Conservation (phyloP, 2,113 vertebrate species). For the Phylloscopus whistleri region DNA sequence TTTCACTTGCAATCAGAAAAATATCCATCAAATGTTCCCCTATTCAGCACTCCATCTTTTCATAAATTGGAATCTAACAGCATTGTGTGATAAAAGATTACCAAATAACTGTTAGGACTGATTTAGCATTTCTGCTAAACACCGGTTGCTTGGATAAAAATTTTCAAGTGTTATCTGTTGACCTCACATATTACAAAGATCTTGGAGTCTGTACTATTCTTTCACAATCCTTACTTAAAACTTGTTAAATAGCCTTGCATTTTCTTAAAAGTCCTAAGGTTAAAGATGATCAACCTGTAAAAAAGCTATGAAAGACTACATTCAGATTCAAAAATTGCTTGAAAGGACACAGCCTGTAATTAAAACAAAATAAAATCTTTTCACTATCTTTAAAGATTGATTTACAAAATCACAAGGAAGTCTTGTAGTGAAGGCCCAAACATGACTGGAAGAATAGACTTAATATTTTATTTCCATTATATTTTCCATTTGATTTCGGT, state of each 20-base stretch:
- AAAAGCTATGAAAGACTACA: not conserved
- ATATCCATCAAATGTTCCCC: not conserved
- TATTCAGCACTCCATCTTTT: not conserved
- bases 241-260: not conserved
- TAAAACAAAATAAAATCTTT: not conserved
- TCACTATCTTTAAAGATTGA: not conserved
- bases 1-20: not conserved
- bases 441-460: not conserved
- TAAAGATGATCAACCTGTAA: not conserved
- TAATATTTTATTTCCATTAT: not conserved
- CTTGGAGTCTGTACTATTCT: not conserved
- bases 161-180: not conserved
- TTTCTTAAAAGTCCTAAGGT: not conserved
- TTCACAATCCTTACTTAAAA: not conserved
- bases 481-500: not conserved
- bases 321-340: not conserved
- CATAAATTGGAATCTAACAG: not conserved
- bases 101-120: not conserved
- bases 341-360: not conserved
- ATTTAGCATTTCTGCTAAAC: not conserved
- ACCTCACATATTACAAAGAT: not conserved
- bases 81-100: not conserved
- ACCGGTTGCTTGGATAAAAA: not conserved
- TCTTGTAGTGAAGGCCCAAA: not conserved
- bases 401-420: not conserved